Base-by-base conservation (phyloP, 2,797 vertebrate genomes). In the Crocodylus rhombifer region DNA sequence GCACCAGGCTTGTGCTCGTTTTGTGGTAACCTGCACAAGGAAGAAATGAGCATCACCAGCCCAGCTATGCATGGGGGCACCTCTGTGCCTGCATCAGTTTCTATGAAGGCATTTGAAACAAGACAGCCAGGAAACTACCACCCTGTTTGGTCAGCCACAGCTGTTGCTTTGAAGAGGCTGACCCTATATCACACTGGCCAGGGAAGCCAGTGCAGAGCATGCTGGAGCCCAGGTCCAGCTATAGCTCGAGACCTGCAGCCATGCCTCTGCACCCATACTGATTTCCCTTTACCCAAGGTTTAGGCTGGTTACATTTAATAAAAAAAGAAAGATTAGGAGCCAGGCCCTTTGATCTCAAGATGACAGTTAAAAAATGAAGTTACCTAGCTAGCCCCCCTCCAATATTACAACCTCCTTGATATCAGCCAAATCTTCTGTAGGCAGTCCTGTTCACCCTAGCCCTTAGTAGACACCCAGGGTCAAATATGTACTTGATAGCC, bases 1-100 rank as follows among this genome's bases (percentile, higher is more conserved):
- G 98, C 99, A 99, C 99, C 99, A 99, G 93, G 99, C 99, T 97
- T 99, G 99, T 69, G 99, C 99, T 95, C 99, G 98, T 97, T 99
- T 99, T 94, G 99, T 99, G 96, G 99, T 99, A 96, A 99, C 99
- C 99, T 99, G 96, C 6, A 73, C 74, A 9, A 86, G 62, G 94
- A 71, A 92, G 76, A 95, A 87, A 92, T 12, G 83, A 84, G 76
- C 26, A 60, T 87, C 60, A 95, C 3, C 55, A 88, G 78, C 57
- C 77, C 77, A 80, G 55, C 67, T 73, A 33, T 0, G 1, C 30
- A 63, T 6, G 12, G 28, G 42, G 42, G 2, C 8, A 5, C 4
- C 4, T 84, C 63, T 63, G 56, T 74, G 74, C 42, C 69, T 58
- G 9, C 42, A 51, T 51, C 42, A 51, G 42, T 51, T 51, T 51